Evolutionary conservation across 2,113 vertebrate genomes (phyloP), one percentile per base, ranked within the genome.

Genomic region (Malurus elegans): DNA sequence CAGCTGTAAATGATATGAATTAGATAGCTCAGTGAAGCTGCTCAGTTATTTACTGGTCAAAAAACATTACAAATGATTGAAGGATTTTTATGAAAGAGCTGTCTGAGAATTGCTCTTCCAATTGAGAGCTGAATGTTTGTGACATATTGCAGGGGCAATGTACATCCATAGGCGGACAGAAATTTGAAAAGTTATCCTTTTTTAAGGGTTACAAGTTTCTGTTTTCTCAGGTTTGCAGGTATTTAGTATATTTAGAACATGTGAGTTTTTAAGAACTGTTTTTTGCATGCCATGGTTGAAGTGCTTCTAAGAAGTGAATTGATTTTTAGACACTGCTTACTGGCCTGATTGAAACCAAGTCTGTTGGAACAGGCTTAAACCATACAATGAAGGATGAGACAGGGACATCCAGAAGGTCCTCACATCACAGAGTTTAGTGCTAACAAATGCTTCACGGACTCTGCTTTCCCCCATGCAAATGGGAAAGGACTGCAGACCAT

Each of bases 1-100:
- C 96, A 97, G 95, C 96, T 97, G 94, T 97, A 97, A 97, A 89
- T 96, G 97, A 94, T 96, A 96, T 57, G 57, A 96, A 69, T 96
- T 97, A 96, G 96, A 97, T 96, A 94, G 88, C 70, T 94, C 91
- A 93, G 85, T 91, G 89, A 95, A 96, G 85, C 69, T 70, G 56
- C 81, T 75, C 70, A 95, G 92, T 95, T 97, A 97, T 97, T 97
- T 97, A 86, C 72, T 65, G 84, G 85, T 97, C 93, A 96, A 93
- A 97, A 96, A 97, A 84, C 69, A 95, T 96, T 97, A 71, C 48
- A 56, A 95, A 94, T 96, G 84, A 97, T 95, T 92, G 96, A 97
- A 83, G 47, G 20, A 71, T 61, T 96, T 97, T 96, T 88, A 91
- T 91, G 91, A 94, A 97, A 96, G 82, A 97, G 72, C 80, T 97